Evolutionary conservation across 2,888 invertebrate genomes (phyloP).

Genomic region (Tineola bisselliella): DNA sequence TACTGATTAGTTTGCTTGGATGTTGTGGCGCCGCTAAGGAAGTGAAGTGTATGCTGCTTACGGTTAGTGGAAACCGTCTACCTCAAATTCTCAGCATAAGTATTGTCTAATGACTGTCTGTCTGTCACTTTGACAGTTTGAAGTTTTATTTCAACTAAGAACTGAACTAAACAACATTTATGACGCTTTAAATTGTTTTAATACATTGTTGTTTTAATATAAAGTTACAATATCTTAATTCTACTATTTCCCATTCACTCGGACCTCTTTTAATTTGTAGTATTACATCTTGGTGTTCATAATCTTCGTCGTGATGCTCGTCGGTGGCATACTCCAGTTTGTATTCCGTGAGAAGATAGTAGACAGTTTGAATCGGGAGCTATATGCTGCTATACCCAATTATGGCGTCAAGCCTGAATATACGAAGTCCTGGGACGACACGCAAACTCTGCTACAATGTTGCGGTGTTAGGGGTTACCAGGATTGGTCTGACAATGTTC

Average conservation of each 20-base stretch:
- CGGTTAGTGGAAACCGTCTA: conserved; percentile 72
- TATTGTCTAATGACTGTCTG: too few relatives aligned
- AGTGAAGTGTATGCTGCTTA: conserved; percentile 91
- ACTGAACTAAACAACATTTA: too few relatives aligned
- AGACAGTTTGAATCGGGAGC: conserved; percentile 78
- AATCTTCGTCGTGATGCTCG: conserved; percentile 88
- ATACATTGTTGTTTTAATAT: too few relatives aligned
- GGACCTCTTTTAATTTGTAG: conserved; percentile 70
- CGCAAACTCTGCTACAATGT: conserved; percentile 84
- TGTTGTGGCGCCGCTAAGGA: conserved; percentile 95
- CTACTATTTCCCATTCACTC: too few relatives aligned
- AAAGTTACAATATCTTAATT: too few relatives aligned
- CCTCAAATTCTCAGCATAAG: too few relatives aligned
- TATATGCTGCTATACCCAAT: conserved; percentile 78
- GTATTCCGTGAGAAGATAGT: conserved; percentile 88
- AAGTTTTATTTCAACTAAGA: too few relatives aligned
- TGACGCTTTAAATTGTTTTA: too few relatives aligned
- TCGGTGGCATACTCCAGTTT: conserved; percentile 90
- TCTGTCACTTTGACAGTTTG: too few relatives aligned
- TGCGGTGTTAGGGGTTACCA: conserved; percentile 82
- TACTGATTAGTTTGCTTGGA: conserved; percentile 88
- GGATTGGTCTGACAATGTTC: conserved; percentile 80
- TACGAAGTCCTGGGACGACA: conserved; percentile 87
- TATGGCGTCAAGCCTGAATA: conserved; percentile 77
- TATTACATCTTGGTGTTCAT: conserved; percentile 90